Conservation (phyloP, 64 coral and sea anemone species). For the Stichodactyla mertensii region DNA sequence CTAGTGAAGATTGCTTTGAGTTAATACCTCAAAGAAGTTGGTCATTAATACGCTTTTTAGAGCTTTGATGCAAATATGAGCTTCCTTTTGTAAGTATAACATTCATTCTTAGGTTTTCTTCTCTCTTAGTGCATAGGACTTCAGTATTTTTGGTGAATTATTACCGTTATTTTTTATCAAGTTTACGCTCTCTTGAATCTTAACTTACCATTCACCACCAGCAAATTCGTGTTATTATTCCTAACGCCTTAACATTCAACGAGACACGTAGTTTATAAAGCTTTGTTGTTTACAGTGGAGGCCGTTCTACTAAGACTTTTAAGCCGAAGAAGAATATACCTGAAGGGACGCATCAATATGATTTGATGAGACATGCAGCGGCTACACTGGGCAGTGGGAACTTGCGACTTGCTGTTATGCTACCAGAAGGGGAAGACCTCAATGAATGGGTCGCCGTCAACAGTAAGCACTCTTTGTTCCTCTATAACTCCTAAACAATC, state of each 20-base stretch:
- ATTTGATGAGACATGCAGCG: constrained; percentile 94
- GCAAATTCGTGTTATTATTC: neutral
- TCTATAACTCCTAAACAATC: neutral
- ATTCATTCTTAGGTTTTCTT: neutral
- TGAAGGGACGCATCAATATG: constrained; percentile 98
- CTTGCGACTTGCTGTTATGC: constrained; percentile 80
- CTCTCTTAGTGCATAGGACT: neutral
- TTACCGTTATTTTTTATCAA: neutral
- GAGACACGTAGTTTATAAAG: neutral
- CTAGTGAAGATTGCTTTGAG: neutral
- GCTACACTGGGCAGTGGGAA: constrained; percentile 97
- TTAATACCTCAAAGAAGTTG: neutral
- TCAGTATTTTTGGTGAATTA: neutral
- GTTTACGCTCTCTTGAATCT: neutral
- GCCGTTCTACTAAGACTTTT: constrained; percentile 97
- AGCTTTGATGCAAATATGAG: constrained; percentile 42
- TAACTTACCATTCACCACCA: neutral
- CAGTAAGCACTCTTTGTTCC: constrained; percentile 47
- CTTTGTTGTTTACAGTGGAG: constrained; percentile 55
- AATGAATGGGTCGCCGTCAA: constrained; percentile 99
- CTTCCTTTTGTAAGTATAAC: constrained; percentile 54
- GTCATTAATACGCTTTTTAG: neutral
- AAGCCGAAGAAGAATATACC: constrained; percentile 99
- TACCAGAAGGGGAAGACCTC: constrained; percentile 95
- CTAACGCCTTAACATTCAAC: neutral